Percentiles rank a stretch among this genome's conserved stretches.
phyloP scores from a whole-genome alignment of 1,140 invertebrate species.

The Danaus plexippus region DNA sequence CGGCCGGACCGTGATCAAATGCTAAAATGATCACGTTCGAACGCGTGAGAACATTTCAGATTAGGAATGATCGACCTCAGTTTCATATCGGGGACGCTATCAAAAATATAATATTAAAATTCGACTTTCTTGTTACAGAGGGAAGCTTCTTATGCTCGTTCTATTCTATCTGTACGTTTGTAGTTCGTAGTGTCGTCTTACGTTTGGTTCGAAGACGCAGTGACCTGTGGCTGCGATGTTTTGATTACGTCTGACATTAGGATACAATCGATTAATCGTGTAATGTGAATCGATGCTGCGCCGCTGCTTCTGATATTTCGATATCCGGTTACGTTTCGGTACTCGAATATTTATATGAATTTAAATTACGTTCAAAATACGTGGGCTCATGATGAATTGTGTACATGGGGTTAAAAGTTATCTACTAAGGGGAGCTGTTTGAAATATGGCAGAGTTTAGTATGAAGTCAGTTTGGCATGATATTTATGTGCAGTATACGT shows the following conservation, averaged over 20 bases:
- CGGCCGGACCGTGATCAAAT: constrained; percentile 6
- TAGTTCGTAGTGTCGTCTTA: constrained; percentile 37
- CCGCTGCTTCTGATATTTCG: constrained; percentile 40
- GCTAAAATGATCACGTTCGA: constrained; percentile 10
- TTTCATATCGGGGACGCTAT: no score
- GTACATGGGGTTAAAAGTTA: no score
- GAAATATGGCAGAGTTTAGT: no score
- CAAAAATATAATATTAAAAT: no score
- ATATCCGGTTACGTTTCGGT: constrained; percentile 35
- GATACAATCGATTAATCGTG: constrained; percentile 66
- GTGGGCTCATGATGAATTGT: background rate
- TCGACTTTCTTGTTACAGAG: no score
- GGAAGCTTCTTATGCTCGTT: no score
- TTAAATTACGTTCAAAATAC: constrained; percentile 8
- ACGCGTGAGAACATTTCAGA: constrained; percentile 17
- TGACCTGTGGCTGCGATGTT: constrained; percentile 61
- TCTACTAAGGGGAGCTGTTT: no score
- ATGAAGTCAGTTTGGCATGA: no score
- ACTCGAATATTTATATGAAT: constrained; percentile 23
- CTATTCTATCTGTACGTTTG: background rate
- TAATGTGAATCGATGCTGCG: constrained; percentile 53
- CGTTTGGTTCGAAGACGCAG: constrained; percentile 53
- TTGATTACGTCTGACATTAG: constrained; percentile 66
- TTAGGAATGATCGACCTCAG: no score
- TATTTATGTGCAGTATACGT: no score